Evolutionary conservation across 2,797 vertebrate species (phyloP).

Genomic region (Hydrophis major): DNA sequence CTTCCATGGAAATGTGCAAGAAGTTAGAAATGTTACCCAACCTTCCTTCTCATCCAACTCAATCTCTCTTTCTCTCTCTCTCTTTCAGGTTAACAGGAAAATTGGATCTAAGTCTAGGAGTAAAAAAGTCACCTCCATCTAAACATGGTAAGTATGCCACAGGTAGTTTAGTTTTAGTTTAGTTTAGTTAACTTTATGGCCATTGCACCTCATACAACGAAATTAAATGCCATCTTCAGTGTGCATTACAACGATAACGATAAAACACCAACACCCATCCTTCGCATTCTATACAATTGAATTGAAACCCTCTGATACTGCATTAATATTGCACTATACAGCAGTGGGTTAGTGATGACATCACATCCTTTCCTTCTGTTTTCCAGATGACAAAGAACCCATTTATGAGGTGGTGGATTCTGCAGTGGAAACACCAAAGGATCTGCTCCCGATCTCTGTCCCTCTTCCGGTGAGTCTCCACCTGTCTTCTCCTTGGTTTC

Average conservation of each 20-base stretch:
- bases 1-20: no score
- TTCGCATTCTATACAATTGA: no score
- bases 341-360: neutral
- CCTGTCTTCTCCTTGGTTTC: neutral
- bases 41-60: neutral
- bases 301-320: no score
- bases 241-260: no score
- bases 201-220: no score
- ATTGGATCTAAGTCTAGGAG: neutral
- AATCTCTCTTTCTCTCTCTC: neutral
- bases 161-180: neutral
- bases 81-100: neutral
- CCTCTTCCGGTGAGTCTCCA: neutral
- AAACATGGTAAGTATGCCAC: neutral
- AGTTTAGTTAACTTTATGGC: no score
- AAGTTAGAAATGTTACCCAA: no score
- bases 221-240: no score
- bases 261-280: no score
- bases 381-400: conserved; percentile 18
- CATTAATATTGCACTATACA: no score
- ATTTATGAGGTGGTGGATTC: conserved; percentile 16
- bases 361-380: no score
- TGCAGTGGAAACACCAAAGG: neutral
- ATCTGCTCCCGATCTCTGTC: neutral
- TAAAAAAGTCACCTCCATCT: neutral